Conservation (phyloP, 2,113 vertebrate species). For the Rhinogobius similis region DNA sequence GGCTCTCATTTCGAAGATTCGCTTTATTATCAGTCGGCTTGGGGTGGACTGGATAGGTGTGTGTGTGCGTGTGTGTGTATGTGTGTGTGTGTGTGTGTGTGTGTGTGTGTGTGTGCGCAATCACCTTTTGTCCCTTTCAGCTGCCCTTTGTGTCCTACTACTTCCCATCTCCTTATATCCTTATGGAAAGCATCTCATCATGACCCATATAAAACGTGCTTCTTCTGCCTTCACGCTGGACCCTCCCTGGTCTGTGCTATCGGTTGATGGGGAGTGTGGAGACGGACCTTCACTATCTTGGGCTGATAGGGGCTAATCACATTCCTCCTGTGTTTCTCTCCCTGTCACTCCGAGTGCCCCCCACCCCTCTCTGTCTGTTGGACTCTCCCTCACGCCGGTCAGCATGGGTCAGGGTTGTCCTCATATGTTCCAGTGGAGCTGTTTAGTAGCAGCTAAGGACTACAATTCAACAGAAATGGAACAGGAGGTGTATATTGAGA, state of each 20-base stretch:
- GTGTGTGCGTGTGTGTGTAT: constrained; percentile 9
- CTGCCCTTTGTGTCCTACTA: constrained; percentile 52
- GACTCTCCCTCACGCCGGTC: constrained; percentile 32
- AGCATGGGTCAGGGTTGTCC: constrained; percentile 50
- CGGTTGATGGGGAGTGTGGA: constrained; percentile 61
- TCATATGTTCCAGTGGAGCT: constrained; percentile 11
- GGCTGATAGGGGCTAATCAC: constrained; percentile 71
- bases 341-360: constrained; percentile 64
- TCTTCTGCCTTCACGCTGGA: constrained; percentile 38
- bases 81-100: too few relatives aligned
- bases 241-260: constrained; percentile 26
- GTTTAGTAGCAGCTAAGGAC: too few relatives aligned
- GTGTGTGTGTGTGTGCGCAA: too few relatives aligned
- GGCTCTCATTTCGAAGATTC: constrained; percentile 90
- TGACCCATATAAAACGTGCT: constrained; percentile 30
- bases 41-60: constrained; percentile 56
- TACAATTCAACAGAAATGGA: too few relatives aligned
- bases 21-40: constrained; percentile 95
- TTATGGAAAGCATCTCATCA: constrained; percentile 48
- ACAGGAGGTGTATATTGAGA: too few relatives aligned
- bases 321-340: constrained; percentile 72
- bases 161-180: constrained; percentile 43
- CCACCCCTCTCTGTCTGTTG: constrained; percentile 29
- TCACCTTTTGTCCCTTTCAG: constrained; percentile 58
- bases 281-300: constrained; percentile 64